Percentiles rank a stretch among this genome's conserved stretches.
These are phyloP conservation scores for Tokudaia tokunoshimensis DNA, from an alignment of 2,797 vertebrate genomes.

Conservation along the genomic window DNA sequence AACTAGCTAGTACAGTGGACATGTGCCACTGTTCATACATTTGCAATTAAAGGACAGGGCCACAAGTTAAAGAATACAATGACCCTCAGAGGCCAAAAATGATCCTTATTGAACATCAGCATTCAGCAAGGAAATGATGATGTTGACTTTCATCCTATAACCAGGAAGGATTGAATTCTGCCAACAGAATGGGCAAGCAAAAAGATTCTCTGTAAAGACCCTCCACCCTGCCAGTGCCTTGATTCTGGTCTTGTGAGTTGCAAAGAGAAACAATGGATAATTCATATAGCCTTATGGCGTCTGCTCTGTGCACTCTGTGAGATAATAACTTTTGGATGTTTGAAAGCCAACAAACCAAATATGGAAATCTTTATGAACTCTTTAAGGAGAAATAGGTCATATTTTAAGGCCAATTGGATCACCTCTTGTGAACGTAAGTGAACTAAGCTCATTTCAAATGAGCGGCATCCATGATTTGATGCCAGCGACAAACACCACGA, in stretches of 20 bases:
- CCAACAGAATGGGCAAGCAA: background rate
- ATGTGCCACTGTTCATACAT: background rate
- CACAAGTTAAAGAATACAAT: background rate
- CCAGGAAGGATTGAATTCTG: background rate
- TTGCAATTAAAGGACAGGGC: background rate
- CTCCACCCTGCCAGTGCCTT: background rate
- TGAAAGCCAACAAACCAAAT: slow-evolving; percentile 38
- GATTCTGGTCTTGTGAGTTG: background rate
- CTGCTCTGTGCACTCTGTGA: background rate
- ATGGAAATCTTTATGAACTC: slow-evolving; percentile 39
- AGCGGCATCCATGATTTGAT: background rate
- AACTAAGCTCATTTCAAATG: slow-evolving; percentile 41
- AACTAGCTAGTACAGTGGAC: too few species aligned
- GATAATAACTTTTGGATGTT: background rate
- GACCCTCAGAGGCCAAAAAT: background rate
- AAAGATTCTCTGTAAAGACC: background rate
- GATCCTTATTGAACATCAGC: background rate
- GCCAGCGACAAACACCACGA: background rate
- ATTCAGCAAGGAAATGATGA: background rate
- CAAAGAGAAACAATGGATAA: background rate
- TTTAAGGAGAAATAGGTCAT: slow-evolving; percentile 33
- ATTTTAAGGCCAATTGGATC: slow-evolving; percentile 19
- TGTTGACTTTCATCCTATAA: background rate
- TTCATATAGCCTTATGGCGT: background rate
- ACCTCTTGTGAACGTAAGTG: slow-evolving; percentile 30